Base-by-base conservation (phyloP, 2,113 vertebrate genomes). In the Ageneiosus marmoratus region DNA sequence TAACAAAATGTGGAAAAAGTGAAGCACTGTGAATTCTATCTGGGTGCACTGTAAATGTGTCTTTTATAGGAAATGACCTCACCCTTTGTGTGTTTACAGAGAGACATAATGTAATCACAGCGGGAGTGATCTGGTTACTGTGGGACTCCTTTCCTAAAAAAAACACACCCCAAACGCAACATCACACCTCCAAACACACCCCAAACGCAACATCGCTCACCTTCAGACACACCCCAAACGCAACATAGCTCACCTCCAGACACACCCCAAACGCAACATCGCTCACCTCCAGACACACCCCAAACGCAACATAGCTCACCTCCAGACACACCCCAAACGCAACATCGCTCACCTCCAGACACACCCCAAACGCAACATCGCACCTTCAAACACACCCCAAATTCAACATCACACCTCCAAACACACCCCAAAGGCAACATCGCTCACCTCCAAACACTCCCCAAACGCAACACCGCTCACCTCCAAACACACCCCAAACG, bases 81-180 rank as follows among this genome's bases (percentile, higher is more conserved):
- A 34, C 70, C 84, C 89, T 86, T 81, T 77, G 7, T 79, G 75
- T 73, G 44, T 73, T 5, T 50, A 50, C n/a, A 18, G 37, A 69
- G 18, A 87, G 86, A 81, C 85, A 89, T 93, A 91, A 93, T 92
- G 92, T 91, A 89, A 93, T 92, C 84, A 77, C 70, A 70, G 90
- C 91, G 91, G 92, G 92, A 90, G 91, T 88, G 91, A 84, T 90
- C 90, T 88, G 89, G 92, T 94, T 92, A 84, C 91, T 88, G 91
- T 92, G 88, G 91, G 86, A 88, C 88, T 90, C 27, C 80, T 87
- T 2, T 0, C 37, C n/a, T 55, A 56, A 60, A 80, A 63, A 70
- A 5, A 82, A 41, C 5, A 41, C 41, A 73, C 34, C 3, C 12
- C 41, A 72, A 24, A 72, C 44, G 48, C 72, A 51, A 1, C 72